These are phyloP conservation scores for Dryobota labecula DNA, from an alignment of 2,888 invertebrate genomes.

Conservation along the genomic window DNA sequence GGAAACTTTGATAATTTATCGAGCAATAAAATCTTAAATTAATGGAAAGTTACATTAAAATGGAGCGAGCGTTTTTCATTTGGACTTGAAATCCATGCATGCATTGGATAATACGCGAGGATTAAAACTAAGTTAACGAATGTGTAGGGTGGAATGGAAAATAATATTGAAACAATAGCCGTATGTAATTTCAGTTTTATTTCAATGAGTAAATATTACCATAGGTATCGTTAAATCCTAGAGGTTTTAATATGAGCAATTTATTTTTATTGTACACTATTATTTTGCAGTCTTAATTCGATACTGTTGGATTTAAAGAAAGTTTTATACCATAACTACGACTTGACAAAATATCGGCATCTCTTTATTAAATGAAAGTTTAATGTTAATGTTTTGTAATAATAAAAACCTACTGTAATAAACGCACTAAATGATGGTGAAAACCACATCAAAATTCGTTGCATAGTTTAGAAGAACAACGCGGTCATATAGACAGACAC, in stretches of 20 bases:
- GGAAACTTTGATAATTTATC: slow-evolving; percentile 71
- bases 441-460: no score
- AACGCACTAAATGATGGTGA: no score
- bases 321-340: background rate
- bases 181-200: slow-evolving; percentile 44
- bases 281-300: background rate
- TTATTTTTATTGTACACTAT: slow-evolving; percentile 9
- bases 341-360: background rate
- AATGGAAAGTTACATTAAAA: slow-evolving; percentile 60
- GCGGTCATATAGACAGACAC: no score
- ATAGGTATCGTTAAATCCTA: slow-evolving; percentile 27
- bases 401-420: no score
- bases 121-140: slow-evolving; percentile 49
- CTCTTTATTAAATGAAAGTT: background rate
- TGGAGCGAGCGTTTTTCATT: slow-evolving; percentile 42
- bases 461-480: no score
- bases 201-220: slow-evolving; percentile 30
- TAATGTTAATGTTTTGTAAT: no score
- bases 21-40: slow-evolving; percentile 70
- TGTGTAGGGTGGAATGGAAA: slow-evolving; percentile 15
- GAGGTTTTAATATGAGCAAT: background rate
- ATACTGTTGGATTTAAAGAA: background rate
- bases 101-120: slow-evolving; percentile 43
- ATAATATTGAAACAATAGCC: slow-evolving; percentile 41
- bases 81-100: slow-evolving; percentile 46